Evolutionary conservation across 2,113 vertebrate species (phyloP), one percentile per base, ranked within the genome.

Genomic region (Cyanistes caeruleus): DNA sequence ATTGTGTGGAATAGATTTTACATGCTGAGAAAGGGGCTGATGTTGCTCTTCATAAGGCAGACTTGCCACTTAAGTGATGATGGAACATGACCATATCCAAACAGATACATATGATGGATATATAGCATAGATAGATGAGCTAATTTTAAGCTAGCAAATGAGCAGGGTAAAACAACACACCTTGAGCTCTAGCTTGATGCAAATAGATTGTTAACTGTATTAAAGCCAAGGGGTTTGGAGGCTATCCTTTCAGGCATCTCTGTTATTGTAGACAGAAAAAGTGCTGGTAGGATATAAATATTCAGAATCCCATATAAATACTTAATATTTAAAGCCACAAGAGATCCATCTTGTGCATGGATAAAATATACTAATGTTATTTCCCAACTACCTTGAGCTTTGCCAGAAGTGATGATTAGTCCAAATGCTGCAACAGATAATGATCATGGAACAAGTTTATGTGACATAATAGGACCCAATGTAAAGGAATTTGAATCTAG

Each of bases 401-500:
- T 90, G 88, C 81, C 83, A 84, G 83, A 92, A 90, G 73, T 16
- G n/a, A 94, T 63, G n/a, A 89, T 93, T 81, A 93, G 56, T 52
- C 73, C 48, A 92, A 93, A 85, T 30, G 41, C 41, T 67, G 37
- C 1, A 6, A 90, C 44, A 93, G 83, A 84, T 87, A 88, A 88
- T 49, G 60, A 96, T 68, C 64, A 92, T 44, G 69, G 69, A 91
- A 96, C 24, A 81, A 77, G 24, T 78, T 76, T 55, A 60, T 21
- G 48, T 48, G 35, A 35, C 55, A 79, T 78, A 90, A 89, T 23
- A 72, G 63, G 27, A 79, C 13, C 22, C 51, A 74, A 81, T 1
- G 9, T 52, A 87, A 93, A 93, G 56, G 74, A 76, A 92, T 84
- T 87, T 84, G 59, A 91, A 89, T 94, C 70, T 78, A 64, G 51